Evolutionary conservation across 2,797 vertebrate species (phyloP).

Genomic region (Pantherophis alleghaniensis): DNA sequence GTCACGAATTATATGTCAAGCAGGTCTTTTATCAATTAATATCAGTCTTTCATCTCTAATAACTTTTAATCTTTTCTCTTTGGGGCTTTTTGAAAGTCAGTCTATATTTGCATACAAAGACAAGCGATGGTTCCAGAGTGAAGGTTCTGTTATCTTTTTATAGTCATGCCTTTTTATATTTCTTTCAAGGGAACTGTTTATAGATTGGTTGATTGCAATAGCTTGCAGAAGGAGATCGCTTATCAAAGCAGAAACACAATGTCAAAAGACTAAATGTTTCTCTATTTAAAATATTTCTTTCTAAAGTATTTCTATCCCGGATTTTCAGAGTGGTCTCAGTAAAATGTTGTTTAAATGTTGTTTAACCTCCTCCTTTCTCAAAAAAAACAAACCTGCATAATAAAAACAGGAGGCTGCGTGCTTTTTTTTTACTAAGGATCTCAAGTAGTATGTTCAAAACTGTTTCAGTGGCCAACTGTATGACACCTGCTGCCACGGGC

Average conservation of each 20-base stretch:
- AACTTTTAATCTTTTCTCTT: background rate
- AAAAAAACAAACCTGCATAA: background rate
- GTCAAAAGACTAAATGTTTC: background rate
- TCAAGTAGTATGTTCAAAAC: conserved; percentile 2
- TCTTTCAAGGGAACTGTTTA: background rate
- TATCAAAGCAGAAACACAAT: background rate
- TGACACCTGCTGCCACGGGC: conserved; percentile 32
- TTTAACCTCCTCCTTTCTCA: background rate
- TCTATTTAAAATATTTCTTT: background rate
- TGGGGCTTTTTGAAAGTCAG: background rate
- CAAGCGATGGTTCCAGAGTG: background rate
- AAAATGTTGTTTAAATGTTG: background rate
- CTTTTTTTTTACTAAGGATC: background rate
- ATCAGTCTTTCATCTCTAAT: background rate
- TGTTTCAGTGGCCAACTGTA: background rate
- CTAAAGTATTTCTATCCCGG: background rate
- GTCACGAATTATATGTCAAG: background rate
- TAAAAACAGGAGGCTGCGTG: background rate
- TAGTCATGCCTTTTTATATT: background rate
- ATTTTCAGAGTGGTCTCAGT: background rate
- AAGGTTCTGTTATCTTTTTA: background rate
- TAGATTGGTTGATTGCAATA: background rate
- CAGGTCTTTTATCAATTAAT: background rate
- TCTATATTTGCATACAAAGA: background rate
- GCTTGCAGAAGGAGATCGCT: background rate